Percentiles rank a stretch among this genome's conserved stretches.
These are phyloP conservation scores for Carassius gibelio DNA, from an alignment of 2,113 vertebrate species.

Conservation along the genomic window DNA sequence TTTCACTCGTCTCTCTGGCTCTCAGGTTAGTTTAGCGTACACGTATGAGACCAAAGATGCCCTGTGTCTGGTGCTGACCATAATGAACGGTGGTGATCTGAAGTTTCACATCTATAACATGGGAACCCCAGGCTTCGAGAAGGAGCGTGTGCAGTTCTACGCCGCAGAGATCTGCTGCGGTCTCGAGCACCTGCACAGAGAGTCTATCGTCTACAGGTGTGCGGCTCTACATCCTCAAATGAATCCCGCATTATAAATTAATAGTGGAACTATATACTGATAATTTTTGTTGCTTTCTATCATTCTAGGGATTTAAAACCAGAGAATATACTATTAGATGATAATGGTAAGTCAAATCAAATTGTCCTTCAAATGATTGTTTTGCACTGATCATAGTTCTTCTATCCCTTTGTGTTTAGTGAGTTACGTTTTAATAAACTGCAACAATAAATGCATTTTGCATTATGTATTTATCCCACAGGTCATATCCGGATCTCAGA, in stretches of 20 bases:
- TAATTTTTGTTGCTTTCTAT: constrained; percentile 23
- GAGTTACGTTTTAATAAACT: not conserved
- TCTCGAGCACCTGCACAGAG: constrained; percentile 82
- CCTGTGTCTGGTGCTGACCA: constrained; percentile 86
- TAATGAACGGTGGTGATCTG: constrained; percentile 88
- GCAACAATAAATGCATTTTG: not conserved
- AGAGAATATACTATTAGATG: constrained; percentile 55
- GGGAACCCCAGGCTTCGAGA: constrained; percentile 85
- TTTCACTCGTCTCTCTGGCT: no score
- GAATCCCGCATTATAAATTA: not conserved
- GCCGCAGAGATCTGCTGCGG: constrained; percentile 87
- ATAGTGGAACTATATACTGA: not conserved
- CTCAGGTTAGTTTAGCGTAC: constrained; percentile 83
- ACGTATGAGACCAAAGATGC: constrained; percentile 89
- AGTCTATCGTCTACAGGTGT: constrained; percentile 86
- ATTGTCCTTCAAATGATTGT: not conserved
- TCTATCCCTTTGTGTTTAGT: not conserved
- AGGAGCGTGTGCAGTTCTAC: constrained; percentile 83
- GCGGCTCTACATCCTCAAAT: not conserved
- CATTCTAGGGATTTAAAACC: constrained; percentile 53
- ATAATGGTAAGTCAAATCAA: constrained; percentile 48
- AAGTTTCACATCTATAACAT: constrained; percentile 92
- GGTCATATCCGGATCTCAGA: constrained; percentile 88
- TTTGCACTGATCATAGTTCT: not conserved
- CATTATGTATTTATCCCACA: constrained; percentile 44